These are phyloP conservation scores for Conops quadrifasciatus DNA, from an alignment of 2,888 invertebrate species.

Conservation along the genomic window DNA sequence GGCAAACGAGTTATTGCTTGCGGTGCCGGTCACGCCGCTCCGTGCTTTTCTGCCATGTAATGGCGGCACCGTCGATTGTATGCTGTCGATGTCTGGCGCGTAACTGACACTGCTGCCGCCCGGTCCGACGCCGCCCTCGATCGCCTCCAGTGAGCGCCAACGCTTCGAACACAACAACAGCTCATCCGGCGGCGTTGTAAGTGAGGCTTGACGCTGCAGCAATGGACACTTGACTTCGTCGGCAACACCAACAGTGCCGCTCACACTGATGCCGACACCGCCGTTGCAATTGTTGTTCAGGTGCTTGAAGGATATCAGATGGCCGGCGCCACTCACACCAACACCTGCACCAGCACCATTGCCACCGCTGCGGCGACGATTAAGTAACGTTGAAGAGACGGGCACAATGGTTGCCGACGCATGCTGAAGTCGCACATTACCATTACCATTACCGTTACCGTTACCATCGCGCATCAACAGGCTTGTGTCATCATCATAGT, in stretches of 20 bases:
- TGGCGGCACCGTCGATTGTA: slow-evolving; percentile 34
- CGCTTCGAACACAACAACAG: slow-evolving; percentile 71
- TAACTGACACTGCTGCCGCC: slow-evolving; percentile 53
- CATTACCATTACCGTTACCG: slow-evolving; percentile 49
- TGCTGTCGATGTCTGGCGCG: slow-evolving; percentile 56
- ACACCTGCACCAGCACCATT: slow-evolving; percentile 35
- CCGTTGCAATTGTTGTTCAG: slow-evolving; percentile 65
- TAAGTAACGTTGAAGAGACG: slow-evolving; percentile 43
- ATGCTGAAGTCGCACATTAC: slow-evolving; percentile 35
- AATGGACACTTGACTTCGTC: slow-evolving; percentile 63
- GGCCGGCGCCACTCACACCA: slow-evolving; percentile 31
- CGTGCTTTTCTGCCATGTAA: slow-evolving; percentile 45
- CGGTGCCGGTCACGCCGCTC: slow-evolving; percentile 32
- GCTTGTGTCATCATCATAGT: slow-evolving; percentile 56
- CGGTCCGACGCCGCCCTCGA: slow-evolving; percentile 63
- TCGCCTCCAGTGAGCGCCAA: slow-evolving; percentile 82
- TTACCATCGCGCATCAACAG: slow-evolving; percentile 53
- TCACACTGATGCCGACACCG: slow-evolving; percentile 52
- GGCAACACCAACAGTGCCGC: not conserved
- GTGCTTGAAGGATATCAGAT: slow-evolving; percentile 55
- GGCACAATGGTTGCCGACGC: slow-evolving; percentile 51
- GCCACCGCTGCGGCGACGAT: slow-evolving; percentile 49
- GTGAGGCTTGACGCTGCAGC: slow-evolving; percentile 63
- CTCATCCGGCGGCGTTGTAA: slow-evolving; percentile 62
- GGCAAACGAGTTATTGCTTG: slow-evolving; percentile 68